Percentiles rank a stretch among this genome's conserved stretches.
Evolutionary conservation across 2,888 invertebrate species (phyloP).

Genomic region (Adineta ricciae): DNA sequence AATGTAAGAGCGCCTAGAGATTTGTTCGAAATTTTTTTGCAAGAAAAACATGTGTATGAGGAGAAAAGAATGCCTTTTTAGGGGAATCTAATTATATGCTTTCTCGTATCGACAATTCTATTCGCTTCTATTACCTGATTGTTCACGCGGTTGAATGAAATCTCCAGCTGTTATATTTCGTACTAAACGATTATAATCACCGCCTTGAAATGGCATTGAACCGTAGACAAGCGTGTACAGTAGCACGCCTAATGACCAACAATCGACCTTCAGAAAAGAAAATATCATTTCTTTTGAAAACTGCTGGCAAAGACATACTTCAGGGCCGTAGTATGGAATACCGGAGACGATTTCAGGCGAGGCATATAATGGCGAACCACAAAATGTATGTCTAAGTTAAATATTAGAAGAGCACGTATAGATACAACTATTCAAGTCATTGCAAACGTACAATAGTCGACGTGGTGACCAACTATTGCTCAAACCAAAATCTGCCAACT

Average conservation of each 20-base stretch:
- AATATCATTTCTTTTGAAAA: too few species aligned
- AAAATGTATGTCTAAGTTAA: slow-evolving; percentile 63
- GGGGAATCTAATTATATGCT: not conserved
- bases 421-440: not conserved
- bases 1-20: slow-evolving; percentile 66
- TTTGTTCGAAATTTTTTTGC: not conserved
- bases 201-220: slow-evolving; percentile 96
- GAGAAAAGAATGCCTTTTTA: not conserved
- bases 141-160: slow-evolving; percentile 87
- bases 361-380: slow-evolving; percentile 88
- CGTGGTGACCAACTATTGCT: slow-evolving; percentile 89
- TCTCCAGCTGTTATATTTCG: slow-evolving; percentile 92
- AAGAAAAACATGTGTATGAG: not conserved
- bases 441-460: slow-evolving; percentile 57
- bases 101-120: not conserved
- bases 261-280: slow-evolving; percentile 47
- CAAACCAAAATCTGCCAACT: slow-evolving; percentile 96
- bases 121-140: slow-evolving; percentile 58
- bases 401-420: not conserved
- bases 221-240: slow-evolving; percentile 95
- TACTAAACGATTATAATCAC: slow-evolving; percentile 88
- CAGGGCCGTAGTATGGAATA: slow-evolving; percentile 88
- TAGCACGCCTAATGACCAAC: slow-evolving; percentile 83
- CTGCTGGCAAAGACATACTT: slow-evolving; percentile 49
- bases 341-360: slow-evolving; percentile 95